A percentile compares a stretch with the other conserved stretches of the same genome.
Evolutionary conservation across 2,797 vertebrate species (phyloP).

Genomic region (Margarornis squamiger): DNA sequence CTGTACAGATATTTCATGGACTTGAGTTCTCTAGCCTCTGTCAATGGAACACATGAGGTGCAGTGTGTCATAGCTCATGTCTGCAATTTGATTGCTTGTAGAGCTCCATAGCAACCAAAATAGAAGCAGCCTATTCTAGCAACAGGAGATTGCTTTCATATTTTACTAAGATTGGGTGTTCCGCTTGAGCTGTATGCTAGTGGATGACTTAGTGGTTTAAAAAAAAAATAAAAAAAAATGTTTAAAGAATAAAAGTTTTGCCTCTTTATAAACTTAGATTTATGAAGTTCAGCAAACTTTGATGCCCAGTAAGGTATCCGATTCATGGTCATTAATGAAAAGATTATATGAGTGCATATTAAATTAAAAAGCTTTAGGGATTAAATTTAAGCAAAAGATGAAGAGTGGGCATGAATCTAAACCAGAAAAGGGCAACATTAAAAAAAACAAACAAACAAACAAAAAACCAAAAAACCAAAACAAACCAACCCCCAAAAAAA

Average conservation of each 20-base stretch:
- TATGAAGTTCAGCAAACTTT: conserved; percentile 25
- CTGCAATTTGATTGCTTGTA: conserved; percentile 61
- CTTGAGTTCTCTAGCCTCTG: neutral
- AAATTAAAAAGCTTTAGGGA: conserved; percentile 3
- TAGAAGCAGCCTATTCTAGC: conserved; percentile 44
- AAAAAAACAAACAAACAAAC: neutral
- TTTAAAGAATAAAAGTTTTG: conserved; percentile 34
- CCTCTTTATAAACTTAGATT: conserved; percentile 19
- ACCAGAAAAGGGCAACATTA: neutral
- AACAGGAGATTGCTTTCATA: conserved; percentile 64
- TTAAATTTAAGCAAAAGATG: conserved; percentile 17
- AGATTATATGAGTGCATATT: neutral
- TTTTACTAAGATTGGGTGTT: conserved; percentile 71
- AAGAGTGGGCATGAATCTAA: neutral
- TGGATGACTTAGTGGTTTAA: conserved; percentile 41
- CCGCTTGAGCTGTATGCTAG: conserved; percentile 60
- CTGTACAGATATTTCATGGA: neutral
- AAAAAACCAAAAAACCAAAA: neutral
- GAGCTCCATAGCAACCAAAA: conserved; percentile 66
- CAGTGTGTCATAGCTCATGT: neutral
- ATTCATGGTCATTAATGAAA: conserved; percentile 24
- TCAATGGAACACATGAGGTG: conserved; percentile 6
- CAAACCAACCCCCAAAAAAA: neutral
- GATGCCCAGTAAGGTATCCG: neutral
- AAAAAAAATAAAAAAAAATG: neutral